Base-by-base conservation (phyloP, 1,140 invertebrate genomes). In the Macrosteles quadrilineatus region DNA sequence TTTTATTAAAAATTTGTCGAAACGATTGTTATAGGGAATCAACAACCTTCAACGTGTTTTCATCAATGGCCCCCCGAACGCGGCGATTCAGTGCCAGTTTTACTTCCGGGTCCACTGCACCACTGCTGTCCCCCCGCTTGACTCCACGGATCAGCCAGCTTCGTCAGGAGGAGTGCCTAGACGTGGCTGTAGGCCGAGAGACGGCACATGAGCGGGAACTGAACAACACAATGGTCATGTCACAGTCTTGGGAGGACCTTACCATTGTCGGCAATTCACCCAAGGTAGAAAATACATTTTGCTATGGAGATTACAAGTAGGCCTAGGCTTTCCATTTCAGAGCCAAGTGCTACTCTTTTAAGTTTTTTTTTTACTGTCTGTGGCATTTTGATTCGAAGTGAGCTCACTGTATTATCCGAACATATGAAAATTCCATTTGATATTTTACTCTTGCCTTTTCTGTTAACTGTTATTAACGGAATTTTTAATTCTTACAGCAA, bases 141-240 rank as follows among this genome's bases (percentile, higher is more conserved):
- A 90, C 92, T 65, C 91, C 91, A 53, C 80, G 94, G 73, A 90
- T 97, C 1, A 92, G 88, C 78, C 93, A 95, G 82, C 81, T 97
- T 45, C 85, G 93, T 65, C 89, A 92, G 73, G 94, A 96, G 83
- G 94, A 96, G 82, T 93, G 91, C 77, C 88, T 91, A 27, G 93
- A 95, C 78, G 85, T 91, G 1, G 86, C 85, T 75, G 90, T 92
- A 75, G 87, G 86, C 55, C 83, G 93, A 62, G 94, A 96, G 82
- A 88, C 91, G 47, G 92, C 91, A n/a, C 93, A 95, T 80, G 94
- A 97, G 83, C 86, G 90, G 55, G 92, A 95, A 82, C 86, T 94
- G 64, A 91, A 94, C 77, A 90, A 88, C 76, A 89, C 91, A 72
- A 93, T 96, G 85, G 91, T 93, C 79, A 95, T 96, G 81, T 95